Evolutionary conservation across 2,888 invertebrate species (phyloP).

Genomic region (Chloroclystis v-ata): DNA sequence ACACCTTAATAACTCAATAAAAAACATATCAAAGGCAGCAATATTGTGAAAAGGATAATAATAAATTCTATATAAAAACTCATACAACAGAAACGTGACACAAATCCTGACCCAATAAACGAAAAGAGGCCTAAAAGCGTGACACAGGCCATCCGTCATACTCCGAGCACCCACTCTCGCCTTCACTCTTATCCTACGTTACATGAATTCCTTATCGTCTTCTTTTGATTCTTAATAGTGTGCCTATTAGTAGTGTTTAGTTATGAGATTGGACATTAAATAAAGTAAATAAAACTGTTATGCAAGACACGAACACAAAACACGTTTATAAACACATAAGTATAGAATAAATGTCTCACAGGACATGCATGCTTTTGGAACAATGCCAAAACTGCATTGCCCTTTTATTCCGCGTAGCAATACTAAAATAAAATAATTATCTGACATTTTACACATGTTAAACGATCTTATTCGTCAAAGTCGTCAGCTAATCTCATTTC

Average conservation of each 20-base stretch:
- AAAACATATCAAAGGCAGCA: slow-evolving; percentile 36
- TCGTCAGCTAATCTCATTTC: slow-evolving; percentile 39
- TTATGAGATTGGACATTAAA: slow-evolving; percentile 8
- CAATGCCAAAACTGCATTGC: slow-evolving; percentile 53
- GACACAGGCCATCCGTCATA: slow-evolving; percentile 42
- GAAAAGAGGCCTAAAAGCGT: slow-evolving; percentile 36
- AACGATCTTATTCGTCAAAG: slow-evolving; percentile 36
- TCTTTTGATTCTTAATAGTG: slow-evolving; percentile 4
- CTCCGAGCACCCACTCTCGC: slow-evolving; percentile 37
- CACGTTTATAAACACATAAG: slow-evolving; percentile 60
- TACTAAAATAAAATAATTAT: slow-evolving; percentile 58
- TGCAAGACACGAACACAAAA: slow-evolving; percentile 15
- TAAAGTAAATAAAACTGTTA: not conserved
- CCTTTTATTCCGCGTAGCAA: slow-evolving; percentile 60
- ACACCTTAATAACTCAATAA: slow-evolving; percentile 37
- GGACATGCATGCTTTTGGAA: slow-evolving; percentile 57
- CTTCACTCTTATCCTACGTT: slow-evolving; percentile 19
- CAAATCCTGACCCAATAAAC: slow-evolving; percentile 54
- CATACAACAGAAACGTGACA: slow-evolving; percentile 52
- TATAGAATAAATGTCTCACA: slow-evolving; percentile 39
- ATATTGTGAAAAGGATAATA: slow-evolving; percentile 45
- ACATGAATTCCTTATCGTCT: slow-evolving; percentile 16
- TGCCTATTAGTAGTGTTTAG: slow-evolving; percentile 6
- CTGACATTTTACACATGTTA: slow-evolving; percentile 54
- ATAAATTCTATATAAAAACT: slow-evolving; percentile 52